phyloP scores from a whole-genome alignment of 2,888 invertebrate species.

The Epinotia nisella region DNA sequence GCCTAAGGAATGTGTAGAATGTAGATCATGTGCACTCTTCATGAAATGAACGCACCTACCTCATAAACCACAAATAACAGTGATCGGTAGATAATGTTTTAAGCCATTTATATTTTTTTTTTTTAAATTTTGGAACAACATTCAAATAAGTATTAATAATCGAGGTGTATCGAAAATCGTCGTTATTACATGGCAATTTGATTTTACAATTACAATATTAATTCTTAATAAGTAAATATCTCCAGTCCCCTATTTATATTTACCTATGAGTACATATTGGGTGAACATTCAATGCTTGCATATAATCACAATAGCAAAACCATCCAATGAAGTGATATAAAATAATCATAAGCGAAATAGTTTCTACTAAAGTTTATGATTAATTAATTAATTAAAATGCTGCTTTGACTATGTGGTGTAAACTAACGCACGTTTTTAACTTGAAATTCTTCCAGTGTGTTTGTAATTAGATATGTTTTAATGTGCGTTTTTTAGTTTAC shows the following conservation, averaged over 20 bases:
- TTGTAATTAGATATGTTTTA: slow-evolving; percentile 15
- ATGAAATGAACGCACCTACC: background rate
- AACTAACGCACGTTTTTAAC: slow-evolving; percentile 2
- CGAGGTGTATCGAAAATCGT: no score
- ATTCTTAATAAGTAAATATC: background rate
- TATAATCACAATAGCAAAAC: background rate
- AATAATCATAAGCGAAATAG: no score
- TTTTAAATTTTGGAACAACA: background rate
- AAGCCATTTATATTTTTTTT: background rate
- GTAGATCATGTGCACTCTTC: background rate
- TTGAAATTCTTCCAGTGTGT: slow-evolving; percentile 16
- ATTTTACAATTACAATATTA: no score
- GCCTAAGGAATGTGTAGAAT: slow-evolving; percentile 7
- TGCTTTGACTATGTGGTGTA: background rate
- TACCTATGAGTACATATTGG: background rate
- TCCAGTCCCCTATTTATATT: background rate
- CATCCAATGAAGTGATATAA: background rate
- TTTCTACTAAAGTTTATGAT: no score
- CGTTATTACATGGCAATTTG: no score
- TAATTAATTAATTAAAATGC: no score
- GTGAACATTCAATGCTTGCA: no score
- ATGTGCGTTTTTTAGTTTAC: background rate
- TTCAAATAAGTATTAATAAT: no score
- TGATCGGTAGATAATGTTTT: background rate
- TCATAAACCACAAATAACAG: slow-evolving; percentile 8